These are phyloP conservation scores for Scaptomyza hsui DNA, from an alignment of 1,140 invertebrate genomes.

Conservation along the genomic window DNA sequence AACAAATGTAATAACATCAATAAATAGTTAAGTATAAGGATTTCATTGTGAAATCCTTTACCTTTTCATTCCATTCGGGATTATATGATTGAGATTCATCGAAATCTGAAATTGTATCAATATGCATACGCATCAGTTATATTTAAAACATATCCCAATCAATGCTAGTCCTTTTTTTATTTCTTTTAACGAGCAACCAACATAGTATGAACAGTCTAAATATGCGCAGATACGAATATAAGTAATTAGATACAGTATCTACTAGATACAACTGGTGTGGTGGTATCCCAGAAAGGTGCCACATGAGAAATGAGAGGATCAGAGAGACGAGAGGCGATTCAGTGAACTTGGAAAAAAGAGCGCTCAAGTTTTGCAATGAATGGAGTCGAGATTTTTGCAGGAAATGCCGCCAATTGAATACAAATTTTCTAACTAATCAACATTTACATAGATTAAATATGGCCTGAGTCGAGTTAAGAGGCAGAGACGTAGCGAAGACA, in stretches of 20 bases:
- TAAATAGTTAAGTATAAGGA: constrained; percentile 55
- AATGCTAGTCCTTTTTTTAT: not conserved
- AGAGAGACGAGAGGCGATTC: not conserved
- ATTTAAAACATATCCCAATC: constrained; percentile 6
- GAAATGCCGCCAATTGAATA: not conserved
- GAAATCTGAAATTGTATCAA: constrained; percentile 83
- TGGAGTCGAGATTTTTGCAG: not conserved
- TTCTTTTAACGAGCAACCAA: constrained; percentile 43
- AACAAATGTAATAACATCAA: constrained; percentile 51
- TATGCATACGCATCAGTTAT: constrained; percentile 48
- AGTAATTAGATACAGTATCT: not conserved
- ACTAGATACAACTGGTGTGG: constrained; percentile 23
- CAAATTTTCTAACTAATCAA: not conserved
- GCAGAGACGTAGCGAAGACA: not conserved
- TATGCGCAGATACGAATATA: constrained; percentile 16
- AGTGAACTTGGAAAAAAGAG: not conserved
- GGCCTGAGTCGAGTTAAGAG: not conserved
- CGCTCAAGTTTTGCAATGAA: not conserved
- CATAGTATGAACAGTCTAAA: constrained; percentile 18
- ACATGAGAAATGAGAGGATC: constrained; percentile 4
- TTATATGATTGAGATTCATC: constrained; percentile 83
- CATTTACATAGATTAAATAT: not conserved
- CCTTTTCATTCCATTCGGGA: constrained; percentile 84
- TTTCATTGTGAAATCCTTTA: constrained; percentile 75
- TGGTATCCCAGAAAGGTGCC: constrained; percentile 8